phyloP scores from a whole-genome alignment of 2,797 vertebrate genomes.

The Petrocephalus sullivani region DNA sequence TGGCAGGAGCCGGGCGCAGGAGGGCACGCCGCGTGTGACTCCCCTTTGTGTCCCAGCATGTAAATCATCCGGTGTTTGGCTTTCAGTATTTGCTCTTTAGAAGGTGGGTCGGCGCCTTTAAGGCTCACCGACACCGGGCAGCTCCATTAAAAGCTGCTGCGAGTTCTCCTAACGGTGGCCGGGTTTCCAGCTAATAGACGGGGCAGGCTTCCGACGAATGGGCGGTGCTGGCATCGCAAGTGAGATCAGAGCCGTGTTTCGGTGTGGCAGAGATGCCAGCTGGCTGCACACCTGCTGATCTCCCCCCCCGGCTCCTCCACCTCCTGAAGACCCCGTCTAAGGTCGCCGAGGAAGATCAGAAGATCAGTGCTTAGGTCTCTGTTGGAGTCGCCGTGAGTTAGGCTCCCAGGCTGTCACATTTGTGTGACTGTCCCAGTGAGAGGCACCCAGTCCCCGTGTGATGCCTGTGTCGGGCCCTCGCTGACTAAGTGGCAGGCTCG shows the following conservation, averaged over 20 bases:
- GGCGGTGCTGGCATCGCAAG: background rate
- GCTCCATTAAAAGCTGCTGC: background rate
- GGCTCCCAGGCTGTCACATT: background rate
- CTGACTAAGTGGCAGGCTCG: constrained; percentile 28
- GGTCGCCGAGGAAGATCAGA: background rate
- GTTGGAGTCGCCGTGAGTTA: constrained; percentile 7
- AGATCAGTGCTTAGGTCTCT: constrained; percentile 3
- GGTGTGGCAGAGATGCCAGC: constrained; percentile 3
- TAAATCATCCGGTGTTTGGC: background rate
- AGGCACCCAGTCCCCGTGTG: background rate
- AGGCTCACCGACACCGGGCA: background rate
- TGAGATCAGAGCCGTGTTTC: background rate
- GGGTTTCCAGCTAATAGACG: background rate
- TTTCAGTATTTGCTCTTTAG: background rate
- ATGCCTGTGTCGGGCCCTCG: constrained; percentile 32
- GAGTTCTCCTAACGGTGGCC: background rate
- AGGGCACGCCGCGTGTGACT: background rate
- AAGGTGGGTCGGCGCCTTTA: background rate
- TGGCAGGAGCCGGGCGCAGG: background rate
- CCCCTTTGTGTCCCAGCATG: background rate
- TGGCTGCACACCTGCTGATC: background rate
- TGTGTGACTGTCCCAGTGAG: background rate
- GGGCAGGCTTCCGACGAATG: background rate
- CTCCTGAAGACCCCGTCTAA: background rate
- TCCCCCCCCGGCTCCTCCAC: constrained; percentile 1